phyloP scores from a whole-genome alignment of 2,888 invertebrate species.

The Teleogryllus oceanicus region DNA sequence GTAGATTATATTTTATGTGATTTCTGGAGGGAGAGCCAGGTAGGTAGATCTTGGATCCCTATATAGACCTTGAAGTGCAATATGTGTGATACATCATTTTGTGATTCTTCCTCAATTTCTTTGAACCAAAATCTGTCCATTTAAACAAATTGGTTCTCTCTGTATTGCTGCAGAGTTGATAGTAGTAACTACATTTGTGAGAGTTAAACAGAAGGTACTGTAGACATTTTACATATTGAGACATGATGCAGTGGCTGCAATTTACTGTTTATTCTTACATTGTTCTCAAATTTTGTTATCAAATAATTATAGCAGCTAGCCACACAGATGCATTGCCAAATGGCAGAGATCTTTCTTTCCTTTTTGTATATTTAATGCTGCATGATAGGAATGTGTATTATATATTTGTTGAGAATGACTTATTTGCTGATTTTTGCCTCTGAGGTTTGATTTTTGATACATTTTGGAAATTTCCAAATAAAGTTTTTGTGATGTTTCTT shows the following conservation, averaged over 20 bases:
- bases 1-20: background rate
- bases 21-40: constrained; percentile 1
- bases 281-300: background rate
- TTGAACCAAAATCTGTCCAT: constrained; percentile 5
- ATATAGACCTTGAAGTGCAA: background rate
- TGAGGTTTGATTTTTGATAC: background rate
- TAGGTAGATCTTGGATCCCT: background rate
- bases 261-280: background rate
- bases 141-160: background rate
- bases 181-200: background rate
- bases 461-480: background rate
- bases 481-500: background rate
- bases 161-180: background rate
- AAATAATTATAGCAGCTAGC: background rate
- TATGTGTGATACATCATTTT: background rate
- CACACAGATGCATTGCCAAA: background rate
- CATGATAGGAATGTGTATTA: background rate
- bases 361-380: background rate
- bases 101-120: background rate
- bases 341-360: background rate
- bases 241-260: background rate
- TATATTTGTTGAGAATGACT: background rate
- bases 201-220: background rate
- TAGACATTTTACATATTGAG: background rate
- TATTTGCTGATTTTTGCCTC: background rate